phyloP scores from a whole-genome alignment of 2,888 invertebrate genomes.

The Ceraclea dissimilis region DNA sequence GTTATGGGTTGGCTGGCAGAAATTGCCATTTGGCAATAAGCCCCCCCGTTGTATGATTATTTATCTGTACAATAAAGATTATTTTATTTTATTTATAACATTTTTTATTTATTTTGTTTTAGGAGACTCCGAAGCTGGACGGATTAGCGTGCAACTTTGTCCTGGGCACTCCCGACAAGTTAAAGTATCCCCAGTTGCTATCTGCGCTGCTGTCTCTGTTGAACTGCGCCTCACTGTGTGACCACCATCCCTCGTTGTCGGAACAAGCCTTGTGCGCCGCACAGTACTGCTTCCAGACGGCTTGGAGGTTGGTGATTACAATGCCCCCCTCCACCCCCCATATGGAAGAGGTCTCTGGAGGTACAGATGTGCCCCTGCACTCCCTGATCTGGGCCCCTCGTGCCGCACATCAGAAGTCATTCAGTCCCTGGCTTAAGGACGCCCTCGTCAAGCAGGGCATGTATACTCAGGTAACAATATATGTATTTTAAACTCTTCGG shows the following conservation, averaged over 20 bases:
- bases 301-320: conserved; percentile 78
- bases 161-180: conserved; percentile 83
- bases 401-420: conserved; percentile 71
- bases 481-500: neutral
- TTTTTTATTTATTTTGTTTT: neutral
- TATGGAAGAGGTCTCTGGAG: conserved; percentile 70
- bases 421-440: conserved; percentile 85
- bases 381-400: conserved; percentile 86
- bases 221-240: conserved; percentile 67
- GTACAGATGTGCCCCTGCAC: conserved; percentile 63
- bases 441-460: conserved; percentile 85
- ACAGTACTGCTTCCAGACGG: conserved; percentile 84
- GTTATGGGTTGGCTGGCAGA: too few species aligned
- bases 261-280: conserved; percentile 70
- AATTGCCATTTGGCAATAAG: too few species aligned
- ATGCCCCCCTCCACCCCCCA: conserved; percentile 86
- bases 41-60: too few species aligned
- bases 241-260: conserved; percentile 41
- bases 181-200: conserved; percentile 79
- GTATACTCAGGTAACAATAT: conserved; percentile 59
- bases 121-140: conserved; percentile 88
- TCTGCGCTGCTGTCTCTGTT: conserved; percentile 80
- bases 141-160: conserved; percentile 91
- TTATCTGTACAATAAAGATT: too few species aligned
- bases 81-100: neutral